A percentile compares a stretch with the other conserved stretches of the same genome.
phyloP scores from a whole-genome alignment of 1,140 invertebrate species.

The Macrosteles quadrilineatus region DNA sequence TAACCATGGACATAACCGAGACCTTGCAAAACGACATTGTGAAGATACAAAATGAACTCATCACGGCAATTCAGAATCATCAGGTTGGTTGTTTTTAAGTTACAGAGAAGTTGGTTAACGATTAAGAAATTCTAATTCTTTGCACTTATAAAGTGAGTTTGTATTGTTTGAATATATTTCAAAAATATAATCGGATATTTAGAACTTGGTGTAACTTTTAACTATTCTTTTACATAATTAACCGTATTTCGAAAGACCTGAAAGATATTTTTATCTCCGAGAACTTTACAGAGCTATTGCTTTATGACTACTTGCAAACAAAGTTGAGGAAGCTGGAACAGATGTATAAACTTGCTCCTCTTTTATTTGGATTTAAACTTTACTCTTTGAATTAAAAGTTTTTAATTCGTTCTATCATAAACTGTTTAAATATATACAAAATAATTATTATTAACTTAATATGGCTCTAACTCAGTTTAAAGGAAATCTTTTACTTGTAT shows the following conservation, averaged over 20 bases:
- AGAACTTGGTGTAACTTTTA: background rate
- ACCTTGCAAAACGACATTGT: background rate
- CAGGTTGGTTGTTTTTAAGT: slow-evolving; percentile 11
- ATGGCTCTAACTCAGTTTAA: no score
- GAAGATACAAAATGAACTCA: slow-evolving; percentile 1
- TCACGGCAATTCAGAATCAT: slow-evolving; percentile 1
- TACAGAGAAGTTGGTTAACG: background rate
- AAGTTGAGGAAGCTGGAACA: slow-evolving; percentile 3
- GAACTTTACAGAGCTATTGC: slow-evolving; percentile 6
- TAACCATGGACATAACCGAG: background rate
- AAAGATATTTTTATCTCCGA: background rate
- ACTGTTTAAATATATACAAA: no score
- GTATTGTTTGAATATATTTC: background rate
- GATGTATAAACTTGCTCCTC: background rate
- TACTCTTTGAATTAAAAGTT: no score
- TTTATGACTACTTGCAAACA: slow-evolving; percentile 14
- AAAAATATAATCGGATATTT: background rate
- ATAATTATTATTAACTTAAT: no score
- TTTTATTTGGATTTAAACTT: background rate
- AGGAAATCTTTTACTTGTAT: no score
- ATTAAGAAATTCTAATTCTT: background rate
- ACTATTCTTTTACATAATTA: background rate
- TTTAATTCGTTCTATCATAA: no score
- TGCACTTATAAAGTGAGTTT: background rate
- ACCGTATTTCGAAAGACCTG: background rate